These are phyloP conservation scores for Agonopterix heracliana DNA, from an alignment of 2,888 invertebrate species.

Conservation along the genomic window DNA sequence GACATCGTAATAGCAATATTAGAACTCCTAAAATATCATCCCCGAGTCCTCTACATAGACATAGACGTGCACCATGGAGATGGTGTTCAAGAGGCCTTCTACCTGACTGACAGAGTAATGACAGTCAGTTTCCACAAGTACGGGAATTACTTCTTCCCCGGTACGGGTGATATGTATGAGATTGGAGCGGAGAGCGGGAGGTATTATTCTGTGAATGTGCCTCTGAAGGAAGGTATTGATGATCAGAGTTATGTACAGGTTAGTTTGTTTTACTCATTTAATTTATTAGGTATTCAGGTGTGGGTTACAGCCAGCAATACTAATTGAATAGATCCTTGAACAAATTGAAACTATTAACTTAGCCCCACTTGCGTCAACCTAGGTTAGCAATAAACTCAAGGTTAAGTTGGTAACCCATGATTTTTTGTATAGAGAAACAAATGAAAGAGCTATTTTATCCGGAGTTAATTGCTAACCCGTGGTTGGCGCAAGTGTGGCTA, in stretches of 20 bases:
- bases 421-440: too few relatives aligned
- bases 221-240: slow-evolving; percentile 97
- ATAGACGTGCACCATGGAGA: slow-evolving; percentile 99
- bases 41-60: slow-evolving; percentile 97
- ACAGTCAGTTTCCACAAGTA: slow-evolving; percentile 99
- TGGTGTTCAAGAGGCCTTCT: slow-evolving; percentile 98
- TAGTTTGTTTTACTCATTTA: slow-evolving; percentile 4
- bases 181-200: slow-evolving; percentile 96
- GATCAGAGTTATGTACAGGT: slow-evolving; percentile 93
- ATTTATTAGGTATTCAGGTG: too few relatives aligned
- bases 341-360: too few relatives aligned
- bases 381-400: too few relatives aligned
- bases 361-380: too few relatives aligned
- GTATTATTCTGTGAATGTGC: slow-evolving; percentile 99
- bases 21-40: slow-evolving; percentile 95
- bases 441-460: too few relatives aligned
- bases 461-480: too few relatives aligned
- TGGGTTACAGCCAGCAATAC: too few relatives aligned
- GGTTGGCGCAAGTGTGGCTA: too few relatives aligned
- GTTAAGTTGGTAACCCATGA: too few relatives aligned
- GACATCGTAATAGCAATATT: slow-evolving; percentile 98
- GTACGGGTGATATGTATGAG: slow-evolving; percentile 99
- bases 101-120: slow-evolving; percentile 98
- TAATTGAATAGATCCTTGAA: too few relatives aligned
- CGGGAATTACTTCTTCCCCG: slow-evolving; percentile 98